Conservation (phyloP, 1,140 invertebrate genomes). For the Drosophila rufa region DNA sequence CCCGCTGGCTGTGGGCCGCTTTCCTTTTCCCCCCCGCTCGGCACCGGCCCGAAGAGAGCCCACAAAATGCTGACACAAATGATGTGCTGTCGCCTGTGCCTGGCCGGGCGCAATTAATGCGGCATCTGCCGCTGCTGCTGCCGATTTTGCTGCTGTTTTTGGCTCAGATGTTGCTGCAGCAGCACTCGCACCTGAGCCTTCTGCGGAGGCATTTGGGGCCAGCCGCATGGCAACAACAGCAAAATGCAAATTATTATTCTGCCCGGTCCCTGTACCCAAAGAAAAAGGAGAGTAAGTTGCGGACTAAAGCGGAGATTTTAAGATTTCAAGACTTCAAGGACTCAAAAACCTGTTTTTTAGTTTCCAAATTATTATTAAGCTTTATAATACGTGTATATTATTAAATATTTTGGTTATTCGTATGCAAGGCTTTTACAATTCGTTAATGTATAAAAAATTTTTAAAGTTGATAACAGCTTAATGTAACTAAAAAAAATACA, state of each 20-base stretch:
- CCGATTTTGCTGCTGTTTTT: conserved; percentile 30
- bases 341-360: neutral
- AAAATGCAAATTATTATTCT: conserved; percentile 49
- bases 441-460: no score
- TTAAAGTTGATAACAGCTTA: no score
- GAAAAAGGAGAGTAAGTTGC: neutral
- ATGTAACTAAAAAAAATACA: neutral
- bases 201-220: conserved; percentile 36
- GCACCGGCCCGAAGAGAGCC: no score
- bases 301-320: neutral
- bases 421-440: neutral
- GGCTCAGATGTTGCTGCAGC: conserved; percentile 35
- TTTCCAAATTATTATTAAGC: neutral
- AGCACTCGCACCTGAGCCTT: conserved; percentile 35
- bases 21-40: neutral
- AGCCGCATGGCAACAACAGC: conserved; percentile 30
- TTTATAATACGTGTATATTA: no score
- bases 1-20: conserved; percentile 27
- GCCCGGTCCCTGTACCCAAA: neutral
- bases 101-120: conserved; percentile 61
- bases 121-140: conserved; percentile 33
- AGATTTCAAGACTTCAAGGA: neutral
- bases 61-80: conserved; percentile 56
- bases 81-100: conserved; percentile 48
- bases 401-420: neutral